phyloP scores from a whole-genome alignment of 2,113 vertebrate species.

The Dolichallabes microphthalmus region DNA sequence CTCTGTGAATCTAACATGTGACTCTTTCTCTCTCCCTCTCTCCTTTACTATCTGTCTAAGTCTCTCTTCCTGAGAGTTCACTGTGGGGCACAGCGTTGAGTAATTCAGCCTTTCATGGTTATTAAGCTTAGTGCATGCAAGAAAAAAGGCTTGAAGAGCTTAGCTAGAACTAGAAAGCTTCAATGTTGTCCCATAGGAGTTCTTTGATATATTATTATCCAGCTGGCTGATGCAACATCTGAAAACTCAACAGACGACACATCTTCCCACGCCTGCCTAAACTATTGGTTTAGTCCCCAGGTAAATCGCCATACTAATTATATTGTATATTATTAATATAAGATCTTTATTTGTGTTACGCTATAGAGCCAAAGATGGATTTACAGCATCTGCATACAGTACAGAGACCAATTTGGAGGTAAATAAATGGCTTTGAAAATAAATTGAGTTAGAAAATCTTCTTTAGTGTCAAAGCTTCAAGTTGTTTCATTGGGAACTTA shows the following conservation, averaged over 20 bases:
- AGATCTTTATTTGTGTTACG: conserved; percentile 56
- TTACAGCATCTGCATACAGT: conserved; percentile 46
- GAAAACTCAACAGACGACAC: conserved; percentile 46
- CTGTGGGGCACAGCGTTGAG: conserved; percentile 35
- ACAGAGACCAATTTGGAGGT: conserved; percentile 34
- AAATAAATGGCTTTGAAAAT: conserved; percentile 60
- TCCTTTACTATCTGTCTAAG: conserved; percentile 12
- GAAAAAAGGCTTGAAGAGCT: conserved; percentile 28
- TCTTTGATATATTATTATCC: conserved; percentile 59
- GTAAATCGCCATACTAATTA: conserved; percentile 61
- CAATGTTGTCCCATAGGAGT: conserved; percentile 33
- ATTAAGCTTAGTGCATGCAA: conserved; percentile 44
- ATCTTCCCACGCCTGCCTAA: conserved; percentile 47
- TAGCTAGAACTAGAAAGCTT: conserved; percentile 37
- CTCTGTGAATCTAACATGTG: conserved; percentile 58
- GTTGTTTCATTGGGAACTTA: conserved; percentile 5
- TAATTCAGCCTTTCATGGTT: conserved; percentile 50
- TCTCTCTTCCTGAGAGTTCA: conserved; percentile 54
- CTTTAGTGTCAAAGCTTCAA: conserved; percentile 3
- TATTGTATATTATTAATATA: conserved; percentile 60
- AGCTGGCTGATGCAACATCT: conserved; percentile 64
- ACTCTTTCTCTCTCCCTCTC: conserved; percentile 44
- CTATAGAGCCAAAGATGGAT: conserved; percentile 46
- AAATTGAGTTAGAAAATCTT: conserved; percentile 52
- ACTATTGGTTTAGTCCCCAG: conserved; percentile 49